Percentiles rank a stretch among this genome's conserved stretches.
Evolutionary conservation across 2,113 vertebrate species (phyloP).

Genomic region (Rhinopomastus cyanomelas): DNA sequence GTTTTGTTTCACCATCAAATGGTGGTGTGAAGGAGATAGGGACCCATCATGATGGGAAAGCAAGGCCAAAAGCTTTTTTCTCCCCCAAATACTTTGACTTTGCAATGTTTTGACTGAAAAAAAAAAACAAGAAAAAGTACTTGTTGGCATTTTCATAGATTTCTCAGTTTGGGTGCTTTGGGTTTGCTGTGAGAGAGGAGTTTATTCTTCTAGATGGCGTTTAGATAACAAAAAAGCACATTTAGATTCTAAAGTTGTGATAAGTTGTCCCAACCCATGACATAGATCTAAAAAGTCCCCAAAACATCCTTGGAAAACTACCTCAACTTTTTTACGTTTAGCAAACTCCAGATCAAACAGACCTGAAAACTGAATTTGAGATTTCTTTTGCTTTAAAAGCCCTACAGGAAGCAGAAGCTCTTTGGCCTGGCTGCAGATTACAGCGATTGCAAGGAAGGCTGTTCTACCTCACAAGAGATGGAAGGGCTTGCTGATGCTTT

Average conservation of each 20-base stretch:
- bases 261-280: background rate
- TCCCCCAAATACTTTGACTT: background rate
- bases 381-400: background rate
- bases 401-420: background rate
- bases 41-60: background rate
- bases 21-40: background rate
- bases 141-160: background rate
- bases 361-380: background rate
- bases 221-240: background rate
- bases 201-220: background rate
- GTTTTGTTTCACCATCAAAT: background rate
- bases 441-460: background rate
- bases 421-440: accelerated
- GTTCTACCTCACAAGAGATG: background rate
- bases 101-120: background rate
- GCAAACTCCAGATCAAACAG: background rate
- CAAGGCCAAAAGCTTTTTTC: background rate
- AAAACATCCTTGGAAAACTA: background rate
- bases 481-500: background rate
- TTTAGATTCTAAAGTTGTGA: background rate
- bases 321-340: background rate
- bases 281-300: background rate
- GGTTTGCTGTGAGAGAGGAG: background rate
- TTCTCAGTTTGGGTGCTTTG: background rate
- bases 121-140: background rate